Evolutionary conservation across 2,888 invertebrate species (phyloP).

Genomic region (Erebia ligea): DNA sequence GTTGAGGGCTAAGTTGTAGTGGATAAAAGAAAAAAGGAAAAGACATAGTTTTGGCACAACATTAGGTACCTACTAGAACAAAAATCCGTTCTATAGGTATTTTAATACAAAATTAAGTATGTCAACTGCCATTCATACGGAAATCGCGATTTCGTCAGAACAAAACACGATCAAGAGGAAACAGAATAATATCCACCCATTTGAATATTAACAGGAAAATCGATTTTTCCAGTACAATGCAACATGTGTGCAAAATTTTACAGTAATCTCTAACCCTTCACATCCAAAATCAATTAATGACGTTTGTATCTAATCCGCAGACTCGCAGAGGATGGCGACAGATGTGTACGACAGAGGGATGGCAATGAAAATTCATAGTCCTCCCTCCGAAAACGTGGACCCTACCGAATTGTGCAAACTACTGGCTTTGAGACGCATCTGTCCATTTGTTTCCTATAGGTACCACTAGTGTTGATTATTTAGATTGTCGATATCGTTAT

Average conservation of each 20-base stretch:
- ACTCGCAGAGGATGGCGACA: slow-evolving; percentile 70
- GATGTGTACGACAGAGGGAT: slow-evolving; percentile 77
- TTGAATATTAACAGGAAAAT: slow-evolving; percentile 6
- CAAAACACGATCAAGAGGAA: not conserved
- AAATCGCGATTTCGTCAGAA: not conserved
- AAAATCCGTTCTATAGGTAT: not conserved
- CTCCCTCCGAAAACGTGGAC: slow-evolving; percentile 62
- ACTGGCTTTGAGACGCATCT: slow-evolving; percentile 71
- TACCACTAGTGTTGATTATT: slow-evolving; percentile 39
- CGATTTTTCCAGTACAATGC: slow-evolving; percentile 28
- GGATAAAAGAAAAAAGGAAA: too few species aligned
- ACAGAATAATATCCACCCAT: not conserved
- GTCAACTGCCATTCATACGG: too few species aligned
- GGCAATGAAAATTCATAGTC: slow-evolving; percentile 67
- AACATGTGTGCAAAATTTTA: slow-evolving; percentile 58
- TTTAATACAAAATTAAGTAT: not conserved
- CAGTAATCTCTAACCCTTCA: slow-evolving; percentile 68
- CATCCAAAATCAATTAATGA: slow-evolving; percentile 76
- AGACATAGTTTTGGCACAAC: not conserved
- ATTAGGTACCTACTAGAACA: not conserved
- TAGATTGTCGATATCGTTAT: slow-evolving; percentile 40
- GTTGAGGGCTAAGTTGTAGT: too few species aligned
- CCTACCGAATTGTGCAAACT: slow-evolving; percentile 79
- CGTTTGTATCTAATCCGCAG: slow-evolving; percentile 73
- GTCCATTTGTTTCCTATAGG: slow-evolving; percentile 64